These are phyloP conservation scores for Porites cylindrica DNA, from an alignment of 92 coral and sea anemone species.

Conservation along the genomic window DNA sequence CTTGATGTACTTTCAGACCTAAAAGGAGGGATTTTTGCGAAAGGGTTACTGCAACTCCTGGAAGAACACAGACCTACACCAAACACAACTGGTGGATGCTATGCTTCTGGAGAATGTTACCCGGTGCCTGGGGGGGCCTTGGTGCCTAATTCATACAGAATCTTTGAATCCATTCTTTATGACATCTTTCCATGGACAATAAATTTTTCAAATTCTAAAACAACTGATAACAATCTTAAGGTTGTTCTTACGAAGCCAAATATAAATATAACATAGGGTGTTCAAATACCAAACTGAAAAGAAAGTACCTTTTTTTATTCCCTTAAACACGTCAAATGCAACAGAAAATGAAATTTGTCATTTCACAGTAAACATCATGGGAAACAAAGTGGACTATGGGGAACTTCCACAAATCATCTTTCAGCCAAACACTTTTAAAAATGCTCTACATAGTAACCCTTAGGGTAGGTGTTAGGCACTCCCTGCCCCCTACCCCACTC, in stretches of 20 bases:
- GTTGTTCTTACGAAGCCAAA: constrained; percentile 27
- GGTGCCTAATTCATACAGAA: background rate
- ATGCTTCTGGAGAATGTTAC: background rate
- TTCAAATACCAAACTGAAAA: constrained; percentile 35
- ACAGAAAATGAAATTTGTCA: constrained; percentile 5
- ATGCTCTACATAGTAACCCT: background rate
- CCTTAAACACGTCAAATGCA: constrained; percentile 4
- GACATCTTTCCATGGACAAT: constrained; percentile 22
- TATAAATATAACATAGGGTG: constrained; percentile 8
- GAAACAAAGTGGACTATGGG: background rate
- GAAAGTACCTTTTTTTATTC: constrained; percentile 45
- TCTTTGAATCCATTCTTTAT: constrained; percentile 4
- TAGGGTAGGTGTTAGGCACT: no score
- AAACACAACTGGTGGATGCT: background rate
- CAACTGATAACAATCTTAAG: constrained; percentile 16
- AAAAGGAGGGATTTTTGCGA: constrained; percentile 8
- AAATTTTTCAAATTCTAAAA: constrained; percentile 8
- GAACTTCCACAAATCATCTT: background rate
- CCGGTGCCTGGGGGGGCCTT: background rate
- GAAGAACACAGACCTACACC: background rate
- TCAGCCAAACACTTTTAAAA: background rate
- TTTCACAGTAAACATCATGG: constrained; percentile 29
- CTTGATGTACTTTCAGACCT: background rate
- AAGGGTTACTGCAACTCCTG: background rate
- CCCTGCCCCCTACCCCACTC: no score